A percentile compares a stretch with the other conserved stretches of the same genome.
phyloP scores from a whole-genome alignment of 2,797 vertebrate species.

The Sebastes nivosus region DNA sequence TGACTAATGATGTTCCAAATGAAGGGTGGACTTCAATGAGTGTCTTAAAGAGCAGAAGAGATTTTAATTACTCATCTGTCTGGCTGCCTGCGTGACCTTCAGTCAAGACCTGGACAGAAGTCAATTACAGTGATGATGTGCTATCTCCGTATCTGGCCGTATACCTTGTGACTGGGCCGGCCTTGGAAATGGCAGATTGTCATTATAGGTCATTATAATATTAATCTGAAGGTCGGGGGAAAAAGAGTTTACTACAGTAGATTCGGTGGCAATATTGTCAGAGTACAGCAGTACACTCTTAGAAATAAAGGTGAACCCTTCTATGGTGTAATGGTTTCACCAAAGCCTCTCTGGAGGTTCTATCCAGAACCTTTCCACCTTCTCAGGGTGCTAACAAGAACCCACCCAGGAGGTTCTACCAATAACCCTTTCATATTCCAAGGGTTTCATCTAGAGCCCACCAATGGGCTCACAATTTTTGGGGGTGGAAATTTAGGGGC shows the following conservation, averaged over 20 bases:
- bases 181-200: constrained; percentile 57
- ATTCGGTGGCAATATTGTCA: not conserved
- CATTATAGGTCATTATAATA: constrained; percentile 63
- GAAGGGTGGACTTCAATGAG: constrained; percentile 67
- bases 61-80: constrained; percentile 78
- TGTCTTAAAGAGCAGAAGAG: constrained; percentile 68
- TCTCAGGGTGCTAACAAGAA: too few species aligned
- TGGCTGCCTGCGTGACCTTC: constrained; percentile 70
- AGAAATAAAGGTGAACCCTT: too few species aligned
- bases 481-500: too few species aligned
- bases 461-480: too few species aligned
- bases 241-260: constrained; percentile 29
- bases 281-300: not conserved
- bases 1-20: constrained; percentile 74
- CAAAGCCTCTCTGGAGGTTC: too few species aligned
- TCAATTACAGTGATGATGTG: constrained; percentile 73
- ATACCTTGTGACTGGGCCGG: constrained; percentile 27
- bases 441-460: too few species aligned
- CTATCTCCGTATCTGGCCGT: constrained; percentile 39
- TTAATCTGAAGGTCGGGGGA: constrained; percentile 51
- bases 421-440: too few species aligned
- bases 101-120: constrained; percentile 72
- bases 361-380: too few species aligned
- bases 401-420: too few species aligned
- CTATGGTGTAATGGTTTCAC: too few species aligned